Evolutionary conservation across 2,888 invertebrate species (phyloP).

Genomic region (Parnassius apollo): DNA sequence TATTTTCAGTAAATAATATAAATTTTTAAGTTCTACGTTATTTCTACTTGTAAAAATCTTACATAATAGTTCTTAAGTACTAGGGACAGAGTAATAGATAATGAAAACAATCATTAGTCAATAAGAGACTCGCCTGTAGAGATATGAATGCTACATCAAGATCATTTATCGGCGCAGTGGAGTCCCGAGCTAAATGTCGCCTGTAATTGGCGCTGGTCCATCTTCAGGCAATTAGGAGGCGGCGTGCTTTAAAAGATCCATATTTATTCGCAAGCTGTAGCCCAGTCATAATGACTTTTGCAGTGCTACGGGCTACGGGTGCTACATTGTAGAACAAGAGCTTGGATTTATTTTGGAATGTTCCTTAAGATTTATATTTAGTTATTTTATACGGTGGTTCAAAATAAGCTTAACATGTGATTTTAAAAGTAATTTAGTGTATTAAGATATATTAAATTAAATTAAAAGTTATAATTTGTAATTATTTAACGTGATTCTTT

Average conservation of each 20-base stretch:
- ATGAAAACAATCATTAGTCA: constrained; percentile 46
- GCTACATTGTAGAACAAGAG: constrained; percentile 27
- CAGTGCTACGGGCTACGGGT: constrained; percentile 31
- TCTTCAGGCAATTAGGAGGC: constrained; percentile 76
- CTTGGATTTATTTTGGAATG: constrained; percentile 29
- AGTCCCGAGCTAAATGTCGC: constrained; percentile 58
- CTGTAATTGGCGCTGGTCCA: constrained; percentile 75
- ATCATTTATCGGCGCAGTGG: constrained; percentile 61
- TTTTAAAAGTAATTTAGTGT: too few species aligned
- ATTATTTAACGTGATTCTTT: too few species aligned
- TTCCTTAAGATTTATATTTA: constrained; percentile 19
- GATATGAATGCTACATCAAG: constrained; percentile 49
- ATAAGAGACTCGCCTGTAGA: constrained; percentile 32
- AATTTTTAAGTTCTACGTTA: too few species aligned
- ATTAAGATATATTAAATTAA: too few species aligned
- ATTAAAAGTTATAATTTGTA: too few species aligned
- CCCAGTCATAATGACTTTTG: constrained; percentile 39
- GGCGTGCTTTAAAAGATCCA: constrained; percentile 72
- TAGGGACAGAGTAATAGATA: not conserved
- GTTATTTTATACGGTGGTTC: too few species aligned
- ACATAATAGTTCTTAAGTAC: too few species aligned
- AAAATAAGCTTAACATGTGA: too few species aligned
- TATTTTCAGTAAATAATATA: too few species aligned
- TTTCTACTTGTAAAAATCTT: too few species aligned
- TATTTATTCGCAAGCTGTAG: constrained; percentile 50